A percentile compares a stretch with the other conserved stretches of the same genome.
phyloP scores from a whole-genome alignment of 2,888 invertebrate genomes.

The Spodoptera picta region DNA sequence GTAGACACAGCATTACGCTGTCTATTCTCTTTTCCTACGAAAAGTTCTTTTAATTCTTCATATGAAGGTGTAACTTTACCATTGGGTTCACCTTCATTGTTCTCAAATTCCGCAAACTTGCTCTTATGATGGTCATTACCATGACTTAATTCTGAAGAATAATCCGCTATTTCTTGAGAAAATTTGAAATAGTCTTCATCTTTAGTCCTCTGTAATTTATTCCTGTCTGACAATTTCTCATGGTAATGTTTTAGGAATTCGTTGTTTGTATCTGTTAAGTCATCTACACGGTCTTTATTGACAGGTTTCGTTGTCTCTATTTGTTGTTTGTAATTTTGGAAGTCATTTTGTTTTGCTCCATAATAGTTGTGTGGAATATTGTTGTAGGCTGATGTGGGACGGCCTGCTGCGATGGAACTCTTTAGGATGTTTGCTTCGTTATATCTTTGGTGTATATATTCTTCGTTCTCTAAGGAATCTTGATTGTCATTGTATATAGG shows the following conservation, averaged over 20 bases:
- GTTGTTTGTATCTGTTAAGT: slow-evolving; percentile 44
- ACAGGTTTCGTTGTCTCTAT: slow-evolving; percentile 31
- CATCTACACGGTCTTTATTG: slow-evolving; percentile 34
- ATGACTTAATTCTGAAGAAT: slow-evolving; percentile 70
- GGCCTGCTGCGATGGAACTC: background rate
- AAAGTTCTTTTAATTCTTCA: slow-evolving; percentile 71
- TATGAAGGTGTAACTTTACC: slow-evolving; percentile 66
- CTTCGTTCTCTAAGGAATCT: slow-evolving; percentile 48
- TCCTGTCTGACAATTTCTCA: slow-evolving; percentile 9
- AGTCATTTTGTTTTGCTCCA: slow-evolving; percentile 9
- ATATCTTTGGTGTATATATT: slow-evolving; percentile 46
- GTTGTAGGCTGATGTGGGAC: background rate
- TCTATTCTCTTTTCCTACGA: slow-evolving; percentile 62
- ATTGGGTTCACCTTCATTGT: slow-evolving; percentile 25
- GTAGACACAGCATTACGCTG: slow-evolving; percentile 60
- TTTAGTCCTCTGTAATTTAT: slow-evolving; percentile 27
- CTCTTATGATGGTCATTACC: slow-evolving; percentile 71
- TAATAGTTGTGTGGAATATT: slow-evolving; percentile 12
- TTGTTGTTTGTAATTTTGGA: slow-evolving; percentile 19
- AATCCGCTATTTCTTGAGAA: slow-evolving; percentile 66
- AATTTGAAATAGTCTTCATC: slow-evolving; percentile 68
- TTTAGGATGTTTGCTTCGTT: slow-evolving; percentile 13
- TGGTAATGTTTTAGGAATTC: slow-evolving; percentile 37
- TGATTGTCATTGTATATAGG: slow-evolving; percentile 28
- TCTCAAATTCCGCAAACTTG: slow-evolving; percentile 64